Percentiles rank a stretch among this genome's conserved stretches.
phyloP scores from a whole-genome alignment of 1,140 invertebrate species.

The Dysdera silvatica region DNA sequence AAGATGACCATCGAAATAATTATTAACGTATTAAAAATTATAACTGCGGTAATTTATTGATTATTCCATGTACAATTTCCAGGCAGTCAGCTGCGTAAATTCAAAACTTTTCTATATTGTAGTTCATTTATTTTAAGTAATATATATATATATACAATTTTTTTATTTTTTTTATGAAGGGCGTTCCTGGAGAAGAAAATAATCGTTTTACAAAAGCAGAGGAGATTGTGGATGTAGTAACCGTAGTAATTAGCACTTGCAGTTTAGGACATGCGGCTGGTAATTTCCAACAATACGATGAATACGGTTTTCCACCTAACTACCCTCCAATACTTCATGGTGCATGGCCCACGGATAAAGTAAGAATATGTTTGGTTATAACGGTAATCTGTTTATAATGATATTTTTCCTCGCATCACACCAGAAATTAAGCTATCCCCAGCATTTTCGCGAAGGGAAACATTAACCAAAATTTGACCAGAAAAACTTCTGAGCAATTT shows the following conservation, averaged over 20 bases:
- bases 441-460: too few species aligned
- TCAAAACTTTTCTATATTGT: neutral
- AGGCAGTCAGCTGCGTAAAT: neutral
- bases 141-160: neutral
- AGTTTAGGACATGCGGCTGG: slow-evolving; percentile 47
- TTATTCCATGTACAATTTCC: too few species aligned
- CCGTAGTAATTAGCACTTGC: slow-evolving; percentile 46
- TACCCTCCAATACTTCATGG: slow-evolving; percentile 45
- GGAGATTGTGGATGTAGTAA: slow-evolving; percentile 42
- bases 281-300: slow-evolving; percentile 46
- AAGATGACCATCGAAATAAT: too few species aligned
- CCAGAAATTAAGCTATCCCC: too few species aligned
- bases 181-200: slow-evolving; percentile 38
- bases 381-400: neutral
- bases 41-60: too few species aligned
- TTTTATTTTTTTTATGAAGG: slow-evolving; percentile 30
- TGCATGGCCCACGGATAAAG: slow-evolving; percentile 44
- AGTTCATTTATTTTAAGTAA: neutral
- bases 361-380: slow-evolving; percentile 21
- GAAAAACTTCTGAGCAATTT: too few species aligned
- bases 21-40: too few species aligned
- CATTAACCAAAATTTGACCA: too few species aligned
- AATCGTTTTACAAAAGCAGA: slow-evolving; percentile 40
- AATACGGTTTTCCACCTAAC: slow-evolving; percentile 49
- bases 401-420: too few species aligned